These are phyloP conservation scores for Pipistrellus pipistrellus DNA, from an alignment of 2,797 vertebrate species.

Conservation along the genomic window DNA sequence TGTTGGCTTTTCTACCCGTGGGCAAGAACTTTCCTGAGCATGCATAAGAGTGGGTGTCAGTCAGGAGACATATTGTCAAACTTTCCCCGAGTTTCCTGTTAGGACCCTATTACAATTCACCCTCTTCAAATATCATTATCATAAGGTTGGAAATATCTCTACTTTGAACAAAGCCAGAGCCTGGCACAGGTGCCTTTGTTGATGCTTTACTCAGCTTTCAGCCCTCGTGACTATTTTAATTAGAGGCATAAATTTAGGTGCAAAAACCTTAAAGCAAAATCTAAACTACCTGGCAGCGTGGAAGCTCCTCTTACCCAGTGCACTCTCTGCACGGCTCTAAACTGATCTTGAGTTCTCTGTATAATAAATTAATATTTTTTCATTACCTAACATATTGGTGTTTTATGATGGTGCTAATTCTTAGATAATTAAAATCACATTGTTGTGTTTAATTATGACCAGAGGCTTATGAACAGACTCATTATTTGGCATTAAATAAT, in stretches of 20 bases:
- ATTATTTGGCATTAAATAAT: constrained; percentile 64
- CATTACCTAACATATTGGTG: constrained; percentile 23
- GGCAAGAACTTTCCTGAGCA: background rate
- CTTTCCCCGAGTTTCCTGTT: background rate
- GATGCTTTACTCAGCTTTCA: background rate
- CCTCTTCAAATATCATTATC: background rate
- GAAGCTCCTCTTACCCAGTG: background rate
- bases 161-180: background rate
- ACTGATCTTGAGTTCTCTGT: background rate
- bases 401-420: constrained; percentile 52
- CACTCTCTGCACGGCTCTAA: background rate
- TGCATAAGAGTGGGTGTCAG: background rate
- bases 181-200: background rate
- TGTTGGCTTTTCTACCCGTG: background rate
- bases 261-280: constrained; percentile 10
- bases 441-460: constrained; percentile 52
- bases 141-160: background rate
- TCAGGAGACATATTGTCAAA: background rate
- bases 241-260: background rate
- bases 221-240: background rate
- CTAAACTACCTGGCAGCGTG: background rate
- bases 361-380: constrained; percentile 39
- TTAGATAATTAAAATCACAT: constrained; percentile 68
- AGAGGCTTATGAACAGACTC: constrained; percentile 13
- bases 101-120: background rate